phyloP scores from a whole-genome alignment of 2,888 invertebrate genomes.

The Zygothrica quintamaculata region DNA sequence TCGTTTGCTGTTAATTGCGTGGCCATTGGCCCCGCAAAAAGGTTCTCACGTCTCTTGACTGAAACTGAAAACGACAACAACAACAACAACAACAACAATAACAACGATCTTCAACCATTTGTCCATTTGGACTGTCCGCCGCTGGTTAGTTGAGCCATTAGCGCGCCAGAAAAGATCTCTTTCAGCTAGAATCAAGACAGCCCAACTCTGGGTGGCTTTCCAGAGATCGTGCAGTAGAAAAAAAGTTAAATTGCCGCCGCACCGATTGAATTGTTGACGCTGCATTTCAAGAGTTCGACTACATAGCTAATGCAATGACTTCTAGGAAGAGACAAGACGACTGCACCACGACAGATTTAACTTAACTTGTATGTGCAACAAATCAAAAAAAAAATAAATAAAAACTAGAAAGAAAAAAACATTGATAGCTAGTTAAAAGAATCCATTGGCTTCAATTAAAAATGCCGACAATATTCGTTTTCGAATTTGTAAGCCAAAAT shows the following conservation, averaged over 20 bases:
- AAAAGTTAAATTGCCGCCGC: conserved; percentile 14
- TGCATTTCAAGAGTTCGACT: conserved; percentile 21
- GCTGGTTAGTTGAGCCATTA: conserved; percentile 59
- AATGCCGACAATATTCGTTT: conserved; percentile 21
- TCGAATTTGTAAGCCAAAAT: conserved; percentile 7
- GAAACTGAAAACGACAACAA: not conserved
- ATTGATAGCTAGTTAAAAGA: too few species aligned
- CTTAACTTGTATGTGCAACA: too few species aligned
- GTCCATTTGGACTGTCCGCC: conserved; percentile 9
- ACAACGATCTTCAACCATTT: too few species aligned
- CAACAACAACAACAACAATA: too few species aligned
- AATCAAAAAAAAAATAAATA: not conserved
- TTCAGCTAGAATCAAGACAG: conserved; percentile 35
- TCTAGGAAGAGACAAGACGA: conserved; percentile 34
- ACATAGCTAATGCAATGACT: conserved; percentile 21
- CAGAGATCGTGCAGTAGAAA: conserved; percentile 7
- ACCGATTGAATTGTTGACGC: conserved; percentile 46
- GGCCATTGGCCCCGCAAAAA: conserved; percentile 58
- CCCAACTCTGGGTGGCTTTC: conserved; percentile 39
- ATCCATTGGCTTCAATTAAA: conserved; percentile 14
- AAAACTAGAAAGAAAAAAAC: too few species aligned
- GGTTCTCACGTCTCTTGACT: conserved; percentile 63
- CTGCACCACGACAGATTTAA: not conserved
- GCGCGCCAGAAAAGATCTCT: conserved; percentile 35
- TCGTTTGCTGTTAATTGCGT: conserved; percentile 51